Evolutionary conservation across 2,113 vertebrate genomes (phyloP), one percentile per base, ranked within the genome.

Genomic region (Phrynocephalus versicolor): DNA sequence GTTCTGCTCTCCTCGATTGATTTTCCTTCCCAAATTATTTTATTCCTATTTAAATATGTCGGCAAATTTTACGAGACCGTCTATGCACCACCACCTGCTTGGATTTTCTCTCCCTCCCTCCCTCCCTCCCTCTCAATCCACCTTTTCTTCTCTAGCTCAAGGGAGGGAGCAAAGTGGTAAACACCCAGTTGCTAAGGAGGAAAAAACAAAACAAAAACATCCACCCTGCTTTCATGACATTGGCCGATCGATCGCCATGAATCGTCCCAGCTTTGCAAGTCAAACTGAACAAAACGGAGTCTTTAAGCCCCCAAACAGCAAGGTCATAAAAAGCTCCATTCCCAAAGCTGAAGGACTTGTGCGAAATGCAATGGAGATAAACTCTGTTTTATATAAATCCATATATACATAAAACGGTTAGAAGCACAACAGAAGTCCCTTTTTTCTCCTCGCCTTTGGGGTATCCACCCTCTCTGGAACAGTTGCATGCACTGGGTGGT

Each of bases 41-140:
- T 33, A 58, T 81, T 88, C 81, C 37, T 0, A 94, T 93, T 94
- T 92, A 92, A 93, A 93, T 93, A 93, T 0, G 60, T 71, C 23
- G 82, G 33, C 58, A 89, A 81, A 80, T 80, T 91, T 93, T 91
- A 92, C 81, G 90, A 93, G 90, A 77, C 84, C 88, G 88, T 85
- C 35, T 13, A 10, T 0, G 33, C 45, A 51, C 45, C 45, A 51
- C 45, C 33, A 88, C 90, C 78, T 39, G n/a, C n/a, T n/a, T n/a
- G n/a, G n/a, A n/a, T n/a, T n/a, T n/a, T 67, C 60, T n/a, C 69
- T n/a, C 5, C 30, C 5, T 74, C 81, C 89, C 87, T 87, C 85
- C 64, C 60, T 21, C 15, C 15, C 14, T 19, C 37, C 19, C 62
- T 67, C 39, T 67, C 41, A 39, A 37, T 16, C 14, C 23, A 18